Conservation (phyloP, 92 coral and sea anemone species). For the Phenganax stokvisi region DNA sequence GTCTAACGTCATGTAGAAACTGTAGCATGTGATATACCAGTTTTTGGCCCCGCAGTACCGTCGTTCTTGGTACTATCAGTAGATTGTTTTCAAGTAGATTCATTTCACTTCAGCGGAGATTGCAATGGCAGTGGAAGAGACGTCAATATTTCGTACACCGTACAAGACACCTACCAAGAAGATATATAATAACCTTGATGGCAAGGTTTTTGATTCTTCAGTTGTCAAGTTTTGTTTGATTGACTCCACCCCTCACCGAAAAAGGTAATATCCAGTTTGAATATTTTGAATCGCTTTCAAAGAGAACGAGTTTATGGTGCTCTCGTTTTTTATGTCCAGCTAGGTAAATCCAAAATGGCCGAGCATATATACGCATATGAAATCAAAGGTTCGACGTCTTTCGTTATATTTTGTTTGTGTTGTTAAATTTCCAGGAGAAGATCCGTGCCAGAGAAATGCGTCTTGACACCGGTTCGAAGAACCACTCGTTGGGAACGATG, state of each 20-base stretch:
- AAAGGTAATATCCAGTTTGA: neutral
- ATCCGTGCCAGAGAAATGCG: conserved; percentile 14
- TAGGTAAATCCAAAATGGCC: too few species aligned
- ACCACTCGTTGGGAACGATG: conserved; percentile 30
- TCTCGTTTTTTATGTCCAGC: too few species aligned
- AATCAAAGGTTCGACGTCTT: neutral
- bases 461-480: conserved; percentile 23
- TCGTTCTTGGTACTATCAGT: too few species aligned
- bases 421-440: neutral
- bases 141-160: conserved; percentile 10
- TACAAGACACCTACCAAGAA: conserved; percentile 5
- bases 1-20: too few species aligned
- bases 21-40: too few species aligned
- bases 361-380: too few species aligned
- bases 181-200: conserved; percentile 8
- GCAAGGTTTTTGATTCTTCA: conserved; percentile 17
- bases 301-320: too few species aligned
- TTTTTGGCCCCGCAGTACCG: too few species aligned
- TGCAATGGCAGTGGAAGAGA: neutral
- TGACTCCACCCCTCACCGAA: conserved; percentile 12
- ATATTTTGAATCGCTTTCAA: too few species aligned
- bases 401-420: neutral
- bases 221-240: conserved; percentile 22
- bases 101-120: neutral
- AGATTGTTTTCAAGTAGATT: neutral